Base-by-base conservation (phyloP, 2,888 invertebrate species). In the Platypus cylindrus region DNA sequence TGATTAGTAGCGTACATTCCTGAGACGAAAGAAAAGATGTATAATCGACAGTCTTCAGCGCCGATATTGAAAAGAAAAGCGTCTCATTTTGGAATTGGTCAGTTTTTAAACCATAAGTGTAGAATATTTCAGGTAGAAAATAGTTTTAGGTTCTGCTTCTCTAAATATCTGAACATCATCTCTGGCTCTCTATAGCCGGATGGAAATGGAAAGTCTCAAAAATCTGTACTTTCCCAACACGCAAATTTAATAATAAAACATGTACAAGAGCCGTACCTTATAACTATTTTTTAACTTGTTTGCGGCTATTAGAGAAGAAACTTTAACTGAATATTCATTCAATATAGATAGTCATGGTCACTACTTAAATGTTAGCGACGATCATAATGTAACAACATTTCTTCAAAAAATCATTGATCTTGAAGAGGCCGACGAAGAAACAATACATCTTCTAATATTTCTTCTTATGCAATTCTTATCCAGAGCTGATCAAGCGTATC, bases 381-480 rank as follows among this genome's bases (percentile, higher is more conserved):
- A 85, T 52, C 76, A 78, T 36, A 77, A 85, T 54, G 64, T 86
- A 22, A 72, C 82, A 17, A 73, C 75, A 2, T 73, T 86, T 40
- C 69, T 94, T 24, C 87, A 91, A 43, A 75, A 84, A 53, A 81
- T 91, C 2, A 80, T 93, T 42, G 97, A 97, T 54, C 66, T 89
- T 31, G 94, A 97, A 55, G 94, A 94, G 55, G 78, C 87, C 1
- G 97, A 98, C 56, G 76, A 84, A 46, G 94, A 97, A 63, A 95
- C 97, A 1, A 85, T 93, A 49, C 94, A 95, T 59, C 67, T 95
- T 16, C 66, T 97, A 22, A 84, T 95, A 8, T 89, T 93, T 51
- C 70, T 98, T n/a, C 72, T 98, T 9, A 93, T 97, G 84, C 94
- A 94, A 67, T 95, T 94, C 59, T 68, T 95, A 56, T 87, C 91